These are phyloP conservation scores for Agrochola litura DNA, from an alignment of 2,888 invertebrate species.

Conservation along the genomic window DNA sequence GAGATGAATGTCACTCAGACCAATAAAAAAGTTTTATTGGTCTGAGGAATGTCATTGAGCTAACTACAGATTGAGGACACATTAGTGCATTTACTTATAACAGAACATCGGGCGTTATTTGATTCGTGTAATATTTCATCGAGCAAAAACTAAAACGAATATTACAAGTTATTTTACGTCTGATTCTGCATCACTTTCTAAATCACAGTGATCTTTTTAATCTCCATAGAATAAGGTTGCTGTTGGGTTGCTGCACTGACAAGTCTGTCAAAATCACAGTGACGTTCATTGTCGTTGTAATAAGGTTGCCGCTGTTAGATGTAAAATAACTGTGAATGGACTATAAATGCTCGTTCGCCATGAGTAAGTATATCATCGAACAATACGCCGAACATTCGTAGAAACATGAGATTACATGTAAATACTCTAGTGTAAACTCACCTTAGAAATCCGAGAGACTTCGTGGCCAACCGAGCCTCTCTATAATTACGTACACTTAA, in stretches of 20 bases:
- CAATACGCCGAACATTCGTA: background rate
- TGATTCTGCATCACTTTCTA: background rate
- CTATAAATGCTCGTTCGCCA: background rate
- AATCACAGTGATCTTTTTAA: background rate
- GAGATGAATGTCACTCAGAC: slow-evolving; percentile 37
- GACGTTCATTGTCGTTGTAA: background rate
- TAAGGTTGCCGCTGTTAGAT: background rate
- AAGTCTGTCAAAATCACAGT: too few relatives aligned
- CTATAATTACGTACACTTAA: slow-evolving; percentile 55
- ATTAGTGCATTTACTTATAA: background rate
- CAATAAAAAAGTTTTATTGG: too few relatives aligned
- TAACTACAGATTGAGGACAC: slow-evolving; percentile 1
- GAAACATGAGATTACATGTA: background rate
- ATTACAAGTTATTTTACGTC: background rate
- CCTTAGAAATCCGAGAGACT: slow-evolving; percentile 22
- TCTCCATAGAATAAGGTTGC: background rate
- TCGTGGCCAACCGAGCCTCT: slow-evolving; percentile 4
- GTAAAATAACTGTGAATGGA: background rate
- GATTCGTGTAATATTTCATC: background rate
- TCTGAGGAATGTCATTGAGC: slow-evolving; percentile 26
- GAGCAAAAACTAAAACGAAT: background rate
- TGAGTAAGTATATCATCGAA: background rate
- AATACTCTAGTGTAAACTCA: slow-evolving; percentile 10
- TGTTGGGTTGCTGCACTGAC: background rate
- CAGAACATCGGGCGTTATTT: background rate